A percentile compares a stretch with the other conserved stretches of the same genome.
These are phyloP conservation scores for Muricea muricata DNA, from an alignment of 92 coral and sea anemone genomes.

Conservation along the genomic window DNA sequence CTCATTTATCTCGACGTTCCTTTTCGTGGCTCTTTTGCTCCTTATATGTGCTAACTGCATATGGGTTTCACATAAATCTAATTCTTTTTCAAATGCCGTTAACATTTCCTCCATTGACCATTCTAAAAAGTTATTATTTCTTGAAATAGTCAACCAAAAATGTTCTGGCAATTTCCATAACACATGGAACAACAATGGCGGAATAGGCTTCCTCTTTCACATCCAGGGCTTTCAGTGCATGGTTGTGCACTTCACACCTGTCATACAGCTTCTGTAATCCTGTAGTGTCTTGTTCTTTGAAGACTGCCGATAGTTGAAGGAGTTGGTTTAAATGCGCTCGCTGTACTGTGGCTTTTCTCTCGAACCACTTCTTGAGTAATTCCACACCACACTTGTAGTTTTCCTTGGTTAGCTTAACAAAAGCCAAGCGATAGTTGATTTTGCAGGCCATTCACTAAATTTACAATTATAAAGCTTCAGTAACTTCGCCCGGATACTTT, in stretches of 20 bases:
- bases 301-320: too few species aligned
- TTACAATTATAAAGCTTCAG: too few species aligned
- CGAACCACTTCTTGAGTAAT: conserved; percentile 7
- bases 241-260: conserved; percentile 30
- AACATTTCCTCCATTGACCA: conserved; percentile 17
- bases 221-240: conserved; percentile 45
- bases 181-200: conserved; percentile 44
- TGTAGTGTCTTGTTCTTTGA: conserved; percentile 30
- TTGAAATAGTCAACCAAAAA: conserved; percentile 48
- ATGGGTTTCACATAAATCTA: not conserved
- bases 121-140: conserved; percentile 41
- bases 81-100: not conserved
- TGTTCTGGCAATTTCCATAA: conserved; percentile 43
- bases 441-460: not conserved
- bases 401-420: conserved; percentile 2
- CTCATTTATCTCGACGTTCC: not conserved
- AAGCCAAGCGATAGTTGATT: conserved; percentile 19
- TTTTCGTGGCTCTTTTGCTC: too few species aligned
- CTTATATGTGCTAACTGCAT: too few species aligned
- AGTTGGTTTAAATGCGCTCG: conserved; percentile 43
- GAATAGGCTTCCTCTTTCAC: conserved; percentile 51
- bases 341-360: too few species aligned
- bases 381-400: conserved; percentile 44
- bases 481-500: too few species aligned
- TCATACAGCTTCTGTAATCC: conserved; percentile 30